These are phyloP conservation scores for Perca fluviatilis DNA, from an alignment of 2,113 vertebrate species.

Conservation along the genomic window DNA sequence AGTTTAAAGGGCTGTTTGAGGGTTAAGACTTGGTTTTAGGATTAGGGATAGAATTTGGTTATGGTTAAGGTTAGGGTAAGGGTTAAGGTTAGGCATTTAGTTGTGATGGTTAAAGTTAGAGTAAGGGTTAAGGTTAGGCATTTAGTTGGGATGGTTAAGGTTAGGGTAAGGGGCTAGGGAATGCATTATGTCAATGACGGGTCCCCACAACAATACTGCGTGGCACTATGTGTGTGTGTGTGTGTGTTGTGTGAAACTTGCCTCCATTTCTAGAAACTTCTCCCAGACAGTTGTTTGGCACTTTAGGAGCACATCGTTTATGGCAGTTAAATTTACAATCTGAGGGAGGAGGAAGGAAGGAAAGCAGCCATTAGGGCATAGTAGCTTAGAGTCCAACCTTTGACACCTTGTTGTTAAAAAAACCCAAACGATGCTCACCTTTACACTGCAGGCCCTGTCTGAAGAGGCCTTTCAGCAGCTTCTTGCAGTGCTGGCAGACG, in stretches of 20 bases:
- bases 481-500: conserved; percentile 98
- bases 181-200: no score
- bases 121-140: no score
- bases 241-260: conserved; percentile 68
- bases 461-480: conserved; percentile 93
- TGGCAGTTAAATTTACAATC: conserved; percentile 99
- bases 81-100: no score
- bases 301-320: conserved; percentile 96
- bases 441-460: conserved; percentile 92
- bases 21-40: no score
- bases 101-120: no score
- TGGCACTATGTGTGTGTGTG: neutral
- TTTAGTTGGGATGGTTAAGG: no score
- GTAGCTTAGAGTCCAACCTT: neutral
- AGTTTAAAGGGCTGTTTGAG: no score
- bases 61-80: no score
- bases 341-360: conserved; percentile 57
- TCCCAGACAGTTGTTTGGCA: conserved; percentile 97
- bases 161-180: no score
- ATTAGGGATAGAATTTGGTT: no score
- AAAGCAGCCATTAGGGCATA: neutral
- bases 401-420: neutral
- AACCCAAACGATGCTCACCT: conserved; percentile 74
- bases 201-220: no score
- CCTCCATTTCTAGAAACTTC: conserved; percentile 96